phyloP scores from a whole-genome alignment of 2,797 vertebrate genomes.

The Hemitrygon akajei region DNA sequence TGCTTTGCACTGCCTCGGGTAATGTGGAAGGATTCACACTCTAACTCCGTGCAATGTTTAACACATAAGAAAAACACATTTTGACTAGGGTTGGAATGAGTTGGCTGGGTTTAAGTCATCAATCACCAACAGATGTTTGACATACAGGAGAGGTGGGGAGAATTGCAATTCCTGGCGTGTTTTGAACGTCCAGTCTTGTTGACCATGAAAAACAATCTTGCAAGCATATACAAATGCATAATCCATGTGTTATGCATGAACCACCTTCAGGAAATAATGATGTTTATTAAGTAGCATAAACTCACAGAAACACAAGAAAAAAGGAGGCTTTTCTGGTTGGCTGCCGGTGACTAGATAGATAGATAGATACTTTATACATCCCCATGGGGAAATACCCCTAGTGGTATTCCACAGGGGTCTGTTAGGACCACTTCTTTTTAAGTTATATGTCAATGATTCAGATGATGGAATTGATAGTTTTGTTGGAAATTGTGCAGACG shows the following conservation, averaged over 20 bases:
- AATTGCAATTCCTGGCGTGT: background rate
- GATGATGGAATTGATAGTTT: too few species aligned
- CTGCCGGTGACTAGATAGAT: too few species aligned
- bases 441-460: too few species aligned
- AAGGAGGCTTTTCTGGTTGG: too few species aligned
- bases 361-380: too few species aligned
- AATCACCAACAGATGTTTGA: background rate
- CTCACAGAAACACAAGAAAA: too few species aligned
- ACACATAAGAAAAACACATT: background rate
- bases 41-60: background rate
- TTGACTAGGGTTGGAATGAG: background rate
- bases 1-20: background rate
- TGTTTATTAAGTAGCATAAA: background rate
- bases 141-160: background rate
- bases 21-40: background rate
- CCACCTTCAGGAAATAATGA: background rate
- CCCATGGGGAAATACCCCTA: too few species aligned
- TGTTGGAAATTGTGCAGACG: too few species aligned
- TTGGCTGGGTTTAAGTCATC: slow-evolving; percentile 17
- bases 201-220: background rate
- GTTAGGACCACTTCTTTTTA: too few species aligned
- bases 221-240: background rate
- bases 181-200: background rate
- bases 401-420: too few species aligned
- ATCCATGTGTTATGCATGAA: background rate